Percentiles rank a stretch among this genome's conserved stretches.
Evolutionary conservation across 2,888 invertebrate genomes (phyloP).

Genomic region (Alcis repandata): DNA sequence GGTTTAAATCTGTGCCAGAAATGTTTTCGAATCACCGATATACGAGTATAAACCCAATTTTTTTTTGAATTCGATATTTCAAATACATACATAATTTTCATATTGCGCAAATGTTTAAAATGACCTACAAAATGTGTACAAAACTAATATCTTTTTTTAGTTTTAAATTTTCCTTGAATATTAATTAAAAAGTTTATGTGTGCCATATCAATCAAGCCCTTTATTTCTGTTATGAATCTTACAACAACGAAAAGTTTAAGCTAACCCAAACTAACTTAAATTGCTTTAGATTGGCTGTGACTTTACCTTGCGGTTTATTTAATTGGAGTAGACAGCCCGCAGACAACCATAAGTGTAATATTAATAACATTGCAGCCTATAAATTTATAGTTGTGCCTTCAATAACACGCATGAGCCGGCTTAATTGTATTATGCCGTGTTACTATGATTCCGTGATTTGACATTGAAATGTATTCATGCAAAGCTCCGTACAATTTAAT

Average conservation of each 20-base stretch:
- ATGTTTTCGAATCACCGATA: no score
- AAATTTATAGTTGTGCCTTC: not conserved
- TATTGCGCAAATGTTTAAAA: no score
- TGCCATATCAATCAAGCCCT: no score
- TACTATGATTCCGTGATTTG: constrained; percentile 24
- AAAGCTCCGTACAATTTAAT: not conserved
- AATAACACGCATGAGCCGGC: constrained; percentile 4
- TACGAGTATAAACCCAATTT: no score
- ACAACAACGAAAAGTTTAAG: not conserved
- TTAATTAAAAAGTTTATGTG: no score
- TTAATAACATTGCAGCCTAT: constrained; percentile 1
- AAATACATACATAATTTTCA: no score
- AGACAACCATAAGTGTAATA: constrained; percentile 2
- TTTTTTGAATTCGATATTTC: no score
- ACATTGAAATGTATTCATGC: constrained; percentile 37
- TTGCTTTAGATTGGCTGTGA: constrained; percentile 9
- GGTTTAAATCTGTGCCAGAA: no score
- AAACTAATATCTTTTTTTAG: no score
- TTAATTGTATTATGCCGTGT: constrained; percentile 42
- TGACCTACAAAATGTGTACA: no score
- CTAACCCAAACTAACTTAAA: constrained; percentile 1
- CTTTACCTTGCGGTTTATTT: constrained; percentile 20
- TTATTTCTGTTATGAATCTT: no score
- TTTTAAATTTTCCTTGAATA: no score
- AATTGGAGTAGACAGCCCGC: constrained; percentile 19